Evolutionary conservation across 2,797 vertebrate genomes (phyloP).

Genomic region (Lagorchestes hirsutus): DNA sequence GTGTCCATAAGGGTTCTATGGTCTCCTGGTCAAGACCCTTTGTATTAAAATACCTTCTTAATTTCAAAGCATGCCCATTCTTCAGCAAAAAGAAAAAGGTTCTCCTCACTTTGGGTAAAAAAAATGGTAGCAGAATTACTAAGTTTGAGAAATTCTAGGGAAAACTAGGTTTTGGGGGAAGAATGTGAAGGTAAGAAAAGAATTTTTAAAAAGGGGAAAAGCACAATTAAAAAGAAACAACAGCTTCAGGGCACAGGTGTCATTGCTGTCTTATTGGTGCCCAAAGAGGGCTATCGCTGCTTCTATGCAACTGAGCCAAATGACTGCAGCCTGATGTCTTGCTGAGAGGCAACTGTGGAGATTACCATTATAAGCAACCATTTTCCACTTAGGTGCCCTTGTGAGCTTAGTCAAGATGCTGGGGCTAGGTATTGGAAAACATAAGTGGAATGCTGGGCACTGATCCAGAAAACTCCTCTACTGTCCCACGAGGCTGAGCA

Average conservation of each 20-base stretch:
- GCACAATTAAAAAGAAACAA: background rate
- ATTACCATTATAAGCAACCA: conserved; percentile 20
- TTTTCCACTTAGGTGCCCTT: conserved; percentile 53
- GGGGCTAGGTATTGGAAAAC: background rate
- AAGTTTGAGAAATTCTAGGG: conserved; percentile 37
- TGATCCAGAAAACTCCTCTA: conserved; percentile 36
- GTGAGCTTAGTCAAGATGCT: conserved; percentile 39
- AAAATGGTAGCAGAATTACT: conserved; percentile 36
- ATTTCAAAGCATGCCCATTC: conserved; percentile 23
- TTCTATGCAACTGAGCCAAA: conserved; percentile 23
- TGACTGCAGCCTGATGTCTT: conserved; percentile 27
- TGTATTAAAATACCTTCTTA: conserved; percentile 7
- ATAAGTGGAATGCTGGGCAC: background rate
- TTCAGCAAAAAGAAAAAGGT: conserved; percentile 27
- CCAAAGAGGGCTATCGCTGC: conserved; percentile 30
- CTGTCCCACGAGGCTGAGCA: background rate
- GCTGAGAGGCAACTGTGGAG: background rate
- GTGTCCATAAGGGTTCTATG: background rate
- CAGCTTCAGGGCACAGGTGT: background rate
- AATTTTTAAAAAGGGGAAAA: conserved; percentile 1
- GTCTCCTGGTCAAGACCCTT: background rate
- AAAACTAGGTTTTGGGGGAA: conserved; percentile 20
- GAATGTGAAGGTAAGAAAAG: background rate
- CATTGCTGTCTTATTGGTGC: conserved; percentile 19
- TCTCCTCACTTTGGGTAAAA: conserved; percentile 7